These are phyloP conservation scores for Drosophila rhopaloa DNA, from an alignment of 1,140 invertebrate genomes.

Conservation along the genomic window DNA sequence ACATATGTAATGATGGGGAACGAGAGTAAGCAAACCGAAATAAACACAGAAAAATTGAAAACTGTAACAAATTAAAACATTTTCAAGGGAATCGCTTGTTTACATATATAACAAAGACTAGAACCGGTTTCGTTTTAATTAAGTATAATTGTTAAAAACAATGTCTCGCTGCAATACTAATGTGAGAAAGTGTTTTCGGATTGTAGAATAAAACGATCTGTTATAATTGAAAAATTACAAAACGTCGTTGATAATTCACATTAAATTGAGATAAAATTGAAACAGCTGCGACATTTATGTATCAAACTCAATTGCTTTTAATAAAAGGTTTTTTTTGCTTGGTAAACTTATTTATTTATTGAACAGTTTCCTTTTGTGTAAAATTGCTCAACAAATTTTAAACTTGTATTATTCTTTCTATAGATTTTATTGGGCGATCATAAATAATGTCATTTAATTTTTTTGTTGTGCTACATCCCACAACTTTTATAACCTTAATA, in stretches of 20 bases:
- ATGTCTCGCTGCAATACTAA: not conserved
- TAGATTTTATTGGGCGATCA: not conserved
- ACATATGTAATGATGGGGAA: slow-evolving; percentile 54
- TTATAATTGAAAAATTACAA: not conserved
- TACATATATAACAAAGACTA: slow-evolving; percentile 6
- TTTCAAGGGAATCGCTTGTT: slow-evolving; percentile 19
- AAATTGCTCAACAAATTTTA: not conserved
- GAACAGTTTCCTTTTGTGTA: not conserved
- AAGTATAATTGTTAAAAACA: slow-evolving; percentile 45
- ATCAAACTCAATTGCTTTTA: not conserved
- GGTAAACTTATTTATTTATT: slow-evolving; percentile 1
- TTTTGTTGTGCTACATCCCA: too few species aligned
- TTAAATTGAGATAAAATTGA: slow-evolving; percentile 13
- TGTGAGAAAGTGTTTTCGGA: slow-evolving; percentile 24
- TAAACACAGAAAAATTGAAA: slow-evolving; percentile 13
- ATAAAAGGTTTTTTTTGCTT: not conserved
- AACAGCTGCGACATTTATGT: not conserved
- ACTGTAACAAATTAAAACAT: slow-evolving; percentile 14
- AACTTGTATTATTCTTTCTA: slow-evolving; percentile 1
- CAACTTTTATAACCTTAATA: too few species aligned
- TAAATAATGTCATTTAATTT: not conserved
- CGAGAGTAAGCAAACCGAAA: slow-evolving; percentile 24
- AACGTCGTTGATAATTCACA: slow-evolving; percentile 2
- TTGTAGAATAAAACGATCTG: not conserved
- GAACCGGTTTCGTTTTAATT: slow-evolving; percentile 36